Evolutionary conservation across 2,888 invertebrate species (phyloP), one percentile per base, ranked within the genome.

Genomic region (Eustalomyia histrio): DNA sequence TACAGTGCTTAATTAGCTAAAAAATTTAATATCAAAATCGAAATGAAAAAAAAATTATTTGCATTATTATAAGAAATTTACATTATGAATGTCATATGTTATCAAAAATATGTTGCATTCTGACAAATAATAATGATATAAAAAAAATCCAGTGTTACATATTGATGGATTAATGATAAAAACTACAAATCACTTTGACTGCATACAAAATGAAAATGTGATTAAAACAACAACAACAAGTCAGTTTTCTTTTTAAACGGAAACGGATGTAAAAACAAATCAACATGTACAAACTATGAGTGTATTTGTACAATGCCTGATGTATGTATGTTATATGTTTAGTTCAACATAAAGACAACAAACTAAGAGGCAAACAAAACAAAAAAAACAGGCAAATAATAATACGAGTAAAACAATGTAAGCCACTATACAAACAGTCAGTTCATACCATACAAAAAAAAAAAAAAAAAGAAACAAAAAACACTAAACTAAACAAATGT

Each of bases 401-500:
- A 43, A 43, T 43, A 43, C 21, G n/a, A n/a, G 2, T 29, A 29
- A 29, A 47, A 47, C 43, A 47, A 47, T 47, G 14, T n/a, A 47
- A 47, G 29, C 52, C 35, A 43, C 17, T 53, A 60, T 17, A 24
- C 16, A 52, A 73, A 35, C 21, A 29, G 21, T 35, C 21, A 29
- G 21, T 35, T 5, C 35, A 52, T 33, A 60, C 60, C 53, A 64
- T 2, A 52, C 33, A 53, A 65, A 33, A 8, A 43, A 47, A 21
- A 72, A 14, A 35, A 24, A n/a, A 8, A 9, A 17, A 18, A 16
- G 12, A 55, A 57, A 14, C 1, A 7, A 43, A 24, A 61, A 14
- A 33, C 33, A 50, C 17, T 29, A 35, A 65, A 65, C 18, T 35
- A 18, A 53, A 65, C n/a, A 21, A 55, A 65, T 53, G 53, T 65